Conservation (phyloP, 2,113 vertebrate species). For the Aix galericulata region DNA sequence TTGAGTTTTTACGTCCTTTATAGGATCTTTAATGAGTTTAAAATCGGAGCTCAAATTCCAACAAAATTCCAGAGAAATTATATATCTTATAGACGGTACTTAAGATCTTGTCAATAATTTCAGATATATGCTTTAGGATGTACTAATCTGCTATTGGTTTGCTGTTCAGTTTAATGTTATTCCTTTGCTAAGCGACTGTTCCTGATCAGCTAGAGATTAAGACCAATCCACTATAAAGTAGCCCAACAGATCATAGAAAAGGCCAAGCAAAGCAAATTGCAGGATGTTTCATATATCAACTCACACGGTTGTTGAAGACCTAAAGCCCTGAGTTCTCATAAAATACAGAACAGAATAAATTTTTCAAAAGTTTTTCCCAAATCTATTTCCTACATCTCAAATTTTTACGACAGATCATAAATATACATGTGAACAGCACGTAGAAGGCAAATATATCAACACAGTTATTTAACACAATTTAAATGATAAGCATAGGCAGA, state of each 20-base stretch:
- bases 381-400: slow-evolving; percentile 36
- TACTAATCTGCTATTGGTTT: neutral
- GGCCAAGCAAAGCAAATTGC: neutral
- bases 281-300: neutral
- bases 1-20: neutral
- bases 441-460: neutral
- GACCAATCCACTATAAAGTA: neutral
- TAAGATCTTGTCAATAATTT: neutral
- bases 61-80: neutral
- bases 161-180: neutral
- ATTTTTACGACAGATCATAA: neutral
- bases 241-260: slow-evolving; percentile 33
- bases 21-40: neutral
- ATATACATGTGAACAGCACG: neutral
- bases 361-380: slow-evolving; percentile 18
- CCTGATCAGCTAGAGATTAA: neutral
- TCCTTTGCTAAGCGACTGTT: neutral
- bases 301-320: neutral
- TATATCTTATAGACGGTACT: neutral
- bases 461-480: neutral
- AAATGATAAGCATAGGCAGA: neutral
- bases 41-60: neutral
- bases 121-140: neutral
- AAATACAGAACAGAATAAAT: slow-evolving; percentile 5
- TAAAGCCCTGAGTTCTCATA: neutral